Base-by-base conservation (phyloP, 2,113 vertebrate species). In the Gymnogyps californianus region DNA sequence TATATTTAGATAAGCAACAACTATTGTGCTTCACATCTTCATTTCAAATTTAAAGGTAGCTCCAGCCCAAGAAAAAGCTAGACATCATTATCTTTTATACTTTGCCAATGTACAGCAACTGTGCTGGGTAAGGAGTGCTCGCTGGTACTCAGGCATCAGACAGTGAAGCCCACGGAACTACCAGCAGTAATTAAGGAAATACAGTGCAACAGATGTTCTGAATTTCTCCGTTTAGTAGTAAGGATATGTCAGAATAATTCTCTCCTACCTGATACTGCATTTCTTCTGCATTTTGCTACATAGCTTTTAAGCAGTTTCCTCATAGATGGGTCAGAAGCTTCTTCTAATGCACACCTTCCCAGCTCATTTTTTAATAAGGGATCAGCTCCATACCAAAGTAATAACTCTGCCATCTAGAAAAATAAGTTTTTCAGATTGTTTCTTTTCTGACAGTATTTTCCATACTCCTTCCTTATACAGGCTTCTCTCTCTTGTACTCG, bases 301-400 rank as follows among this genome's bases (percentile, higher is more conserved):
- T 95, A 96, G 62, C 36, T 92, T 89, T 90, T 31, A 79, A 98
- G 96, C 40, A 98, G 97, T 85, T 83, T 96, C 64, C n/a, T 94
- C 96, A 98, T 96, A 77, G 24, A 10, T 5, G 26, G 31, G 51
- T 97, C 51, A 65, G 87, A 95, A 83, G 95, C 89, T 76, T 98
- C 97, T 82, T 98, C 98, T 80, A 98, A 96, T 42, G 98, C 97
- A 95, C 91, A 97, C 15, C 54, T 96, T 66, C 98, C 98, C 91
- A 24, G 66, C 31, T 96, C 94, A 95, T 93, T 95, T 95, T 81
- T 98, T 47, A 97, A 19, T 92, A 98, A 91, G 11, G 98, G 97
- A 87, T 98, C 96, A 59, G 98, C 98, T 95, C 98, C 98, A 94
- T 97, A 96, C 86, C 94, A 70, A 90, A 98, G 97, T 64, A 98